A percentile compares a stretch with the other conserved stretches of the same genome.
phyloP scores from a whole-genome alignment of 2,113 vertebrate species.

The Epinephelus lanceolatus region DNA sequence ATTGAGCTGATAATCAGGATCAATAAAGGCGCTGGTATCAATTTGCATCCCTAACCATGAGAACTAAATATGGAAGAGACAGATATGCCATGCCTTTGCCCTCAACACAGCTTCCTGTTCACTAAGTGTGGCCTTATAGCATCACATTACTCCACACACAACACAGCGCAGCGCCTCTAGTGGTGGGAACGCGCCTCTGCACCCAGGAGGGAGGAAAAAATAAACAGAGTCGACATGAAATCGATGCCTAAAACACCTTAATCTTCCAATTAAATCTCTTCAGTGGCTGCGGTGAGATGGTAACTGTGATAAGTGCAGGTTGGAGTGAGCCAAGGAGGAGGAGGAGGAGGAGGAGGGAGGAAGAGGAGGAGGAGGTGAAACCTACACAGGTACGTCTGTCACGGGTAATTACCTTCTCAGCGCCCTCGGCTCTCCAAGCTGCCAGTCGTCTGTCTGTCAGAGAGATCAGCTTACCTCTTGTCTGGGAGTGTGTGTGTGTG shows the following conservation, averaged over 20 bases:
- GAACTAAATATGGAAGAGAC: no score
- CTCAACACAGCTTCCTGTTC: background rate
- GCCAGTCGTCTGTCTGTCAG: constrained; percentile 78
- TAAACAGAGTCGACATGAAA: constrained; percentile 68
- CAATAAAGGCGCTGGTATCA: no score
- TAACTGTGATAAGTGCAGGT: constrained; percentile 81
- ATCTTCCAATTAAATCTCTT: constrained; percentile 77
- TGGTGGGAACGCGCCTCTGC: constrained; percentile 36
- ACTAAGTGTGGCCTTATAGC: background rate
- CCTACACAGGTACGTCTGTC: constrained; percentile 82
- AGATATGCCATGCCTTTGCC: background rate
- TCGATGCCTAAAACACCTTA: constrained; percentile 77
- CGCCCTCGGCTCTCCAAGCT: constrained; percentile 65
- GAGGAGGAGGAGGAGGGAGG: constrained; percentile 12
- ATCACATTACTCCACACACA: background rate
- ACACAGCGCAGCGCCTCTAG: constrained; percentile 50
- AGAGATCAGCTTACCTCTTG: constrained; percentile 77
- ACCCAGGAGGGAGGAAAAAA: background rate
- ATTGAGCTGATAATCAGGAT: no score
- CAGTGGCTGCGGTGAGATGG: constrained; percentile 64
- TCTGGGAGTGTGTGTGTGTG: constrained; percentile 67
- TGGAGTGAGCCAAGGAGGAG: constrained; percentile 48
- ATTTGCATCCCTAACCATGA: no score
- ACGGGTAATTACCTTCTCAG: constrained; percentile 82
- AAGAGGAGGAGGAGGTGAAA: constrained; percentile 61